Conservation (phyloP, 53 echinoderm and acorn worm genomes). For the Holothuria scabra region DNA sequence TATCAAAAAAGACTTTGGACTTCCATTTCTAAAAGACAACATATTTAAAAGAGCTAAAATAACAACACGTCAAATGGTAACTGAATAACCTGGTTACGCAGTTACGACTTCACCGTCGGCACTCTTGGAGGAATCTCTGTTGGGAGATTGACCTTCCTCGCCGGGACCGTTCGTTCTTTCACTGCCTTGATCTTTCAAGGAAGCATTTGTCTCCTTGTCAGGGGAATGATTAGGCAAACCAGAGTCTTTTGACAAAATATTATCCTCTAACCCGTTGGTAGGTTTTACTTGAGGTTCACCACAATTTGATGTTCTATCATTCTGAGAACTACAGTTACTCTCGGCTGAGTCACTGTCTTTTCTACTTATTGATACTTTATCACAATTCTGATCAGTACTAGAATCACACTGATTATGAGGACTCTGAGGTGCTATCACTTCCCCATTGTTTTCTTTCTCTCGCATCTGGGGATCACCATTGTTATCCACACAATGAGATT, state of each 20-base stretch:
- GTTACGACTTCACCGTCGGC: background rate
- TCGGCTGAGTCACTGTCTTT: constrained; percentile 32
- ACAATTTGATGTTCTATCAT: background rate
- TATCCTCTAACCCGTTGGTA: constrained; percentile 28
- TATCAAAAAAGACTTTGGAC: too few relatives aligned
- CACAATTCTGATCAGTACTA: constrained; percentile 3
- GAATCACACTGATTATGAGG: constrained; percentile 32
- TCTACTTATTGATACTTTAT: constrained; percentile 6
- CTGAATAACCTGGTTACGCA: background rate
- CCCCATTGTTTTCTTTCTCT: constrained; percentile 32
- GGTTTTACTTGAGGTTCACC: constrained; percentile 15
- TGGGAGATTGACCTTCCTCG: background rate
- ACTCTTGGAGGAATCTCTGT: background rate
- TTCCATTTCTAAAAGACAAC: background rate
- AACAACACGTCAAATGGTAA: constrained; percentile 16
- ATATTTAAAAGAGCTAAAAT: constrained; percentile 8
- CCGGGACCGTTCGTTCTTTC: constrained; percentile 43
- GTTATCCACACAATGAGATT: constrained; percentile 10
- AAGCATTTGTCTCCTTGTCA: constrained; percentile 2
- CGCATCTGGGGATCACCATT: constrained; percentile 22
- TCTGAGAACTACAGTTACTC: constrained; percentile 24
- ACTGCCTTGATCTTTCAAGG: constrained; percentile 21
- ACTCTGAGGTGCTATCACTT: constrained; percentile 34
- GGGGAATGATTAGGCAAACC: constrained; percentile 41
- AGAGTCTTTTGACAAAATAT: constrained; percentile 13